Conservation (phyloP, 2,113 vertebrate genomes). For the Microcebus griseorufus region DNA sequence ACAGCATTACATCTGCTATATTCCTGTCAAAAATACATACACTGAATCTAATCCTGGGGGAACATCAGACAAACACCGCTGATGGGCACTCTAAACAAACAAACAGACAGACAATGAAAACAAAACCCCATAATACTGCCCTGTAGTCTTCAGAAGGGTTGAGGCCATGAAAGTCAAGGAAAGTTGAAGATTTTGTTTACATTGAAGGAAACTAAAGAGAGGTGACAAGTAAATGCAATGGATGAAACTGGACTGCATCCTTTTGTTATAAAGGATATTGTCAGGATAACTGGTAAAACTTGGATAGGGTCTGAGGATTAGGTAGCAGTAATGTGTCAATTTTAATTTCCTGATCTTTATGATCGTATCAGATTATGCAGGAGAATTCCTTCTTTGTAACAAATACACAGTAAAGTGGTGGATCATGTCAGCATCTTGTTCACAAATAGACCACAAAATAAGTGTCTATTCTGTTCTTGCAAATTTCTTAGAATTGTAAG, state of each 20-base stretch:
- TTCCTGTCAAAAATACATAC: too few relatives aligned
- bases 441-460: background rate
- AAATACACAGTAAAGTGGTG: background rate
- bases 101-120: background rate
- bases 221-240: background rate
- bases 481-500: background rate
- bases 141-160: background rate
- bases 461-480: background rate
- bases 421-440: background rate
- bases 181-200: background rate
- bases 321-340: fast-evolving
- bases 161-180: background rate
- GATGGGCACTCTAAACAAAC: background rate
- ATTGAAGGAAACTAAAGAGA: background rate
- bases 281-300: background rate
- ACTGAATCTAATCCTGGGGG: background rate
- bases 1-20: background rate
- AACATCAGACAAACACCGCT: background rate
- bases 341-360: background rate
- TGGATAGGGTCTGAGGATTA: background rate
- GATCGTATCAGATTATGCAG: background rate
- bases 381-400: background rate
- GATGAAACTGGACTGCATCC: background rate
- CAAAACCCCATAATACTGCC: background rate
- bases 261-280: background rate